Percentiles rank a stretch among this genome's conserved stretches.
phyloP scores from a whole-genome alignment of 2,888 invertebrate genomes.

The Pyrrhosoma nymphula region DNA sequence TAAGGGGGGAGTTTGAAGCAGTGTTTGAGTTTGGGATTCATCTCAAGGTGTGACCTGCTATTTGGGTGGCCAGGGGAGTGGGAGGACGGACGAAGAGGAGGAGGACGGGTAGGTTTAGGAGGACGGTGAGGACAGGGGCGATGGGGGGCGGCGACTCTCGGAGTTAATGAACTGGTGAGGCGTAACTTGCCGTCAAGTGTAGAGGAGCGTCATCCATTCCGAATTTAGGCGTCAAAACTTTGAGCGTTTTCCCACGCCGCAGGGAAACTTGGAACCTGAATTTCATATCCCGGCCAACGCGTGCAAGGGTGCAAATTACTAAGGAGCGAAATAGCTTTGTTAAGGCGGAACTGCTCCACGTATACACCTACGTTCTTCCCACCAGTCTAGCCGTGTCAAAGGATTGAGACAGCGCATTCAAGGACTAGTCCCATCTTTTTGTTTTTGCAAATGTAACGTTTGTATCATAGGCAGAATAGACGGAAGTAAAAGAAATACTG shows the following conservation, averaged over 20 bases:
- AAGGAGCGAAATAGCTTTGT: no score
- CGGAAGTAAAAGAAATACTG: no score
- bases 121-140: neutral
- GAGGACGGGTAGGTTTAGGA: neutral
- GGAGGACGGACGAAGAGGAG: neutral
- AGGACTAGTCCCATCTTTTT: no score
- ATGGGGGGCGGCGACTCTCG: no score
- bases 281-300: neutral
- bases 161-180: conserved; percentile 11
- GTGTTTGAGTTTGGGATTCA: conserved; percentile 62
- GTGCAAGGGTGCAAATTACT: no score
- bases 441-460: no score
- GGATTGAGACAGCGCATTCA: no score
- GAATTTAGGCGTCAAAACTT: neutral
- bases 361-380: no score
- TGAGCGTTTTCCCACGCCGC: neutral
- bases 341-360: no score
- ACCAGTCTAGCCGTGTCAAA: no score
- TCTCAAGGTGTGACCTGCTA: neutral
- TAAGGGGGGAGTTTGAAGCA: neutral
- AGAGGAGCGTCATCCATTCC: neutral
- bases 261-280: neutral
- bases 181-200: neutral
- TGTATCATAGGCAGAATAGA: no score
- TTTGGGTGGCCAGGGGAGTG: no score